Evolutionary conservation across 2,888 invertebrate genomes (phyloP), one percentile per base, ranked within the genome.

Genomic region (Drosophila setosimentum): DNA sequence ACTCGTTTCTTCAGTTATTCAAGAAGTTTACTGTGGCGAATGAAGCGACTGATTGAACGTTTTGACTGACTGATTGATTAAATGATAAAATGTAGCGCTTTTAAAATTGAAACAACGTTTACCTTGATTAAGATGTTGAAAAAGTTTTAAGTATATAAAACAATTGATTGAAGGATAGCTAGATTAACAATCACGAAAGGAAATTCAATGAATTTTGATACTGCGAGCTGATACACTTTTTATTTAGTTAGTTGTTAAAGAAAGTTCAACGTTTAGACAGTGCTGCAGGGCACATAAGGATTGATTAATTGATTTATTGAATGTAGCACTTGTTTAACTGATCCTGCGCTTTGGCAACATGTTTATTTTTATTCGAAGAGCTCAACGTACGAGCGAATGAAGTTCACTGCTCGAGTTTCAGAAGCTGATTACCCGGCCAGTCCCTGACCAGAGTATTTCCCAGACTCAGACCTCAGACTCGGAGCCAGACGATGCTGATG

Each of bases 361-460:
- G 32, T 37, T 29, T 35, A 66, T 30, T 11, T 13, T 24, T 4
- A 55, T 27, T 11, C 2, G 30, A 35, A 49, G 45, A 55, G 51
- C 68, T 71, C 51, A 55, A 55, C 55, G 59, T 37, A 60, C 70
- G 59, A 37, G 10, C 11, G 11, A 54, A 35, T 53, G 53, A 70
- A 76, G 71, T 72, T 70, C 73, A 81, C 75, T 78, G 76, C 0
- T 60, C 63, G 24, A 54, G 35, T 30, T 32, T 60, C 48, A 58
- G 58, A 68, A 72, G 79, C 67, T 74, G 68, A 76, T 73, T 78
- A 76, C 85, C 45, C 66, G 59, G 48, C 27, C 68, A 59, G 71
- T 71, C 53, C 72, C 51, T 35, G 40, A 11, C 53, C 50, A 33
- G 57, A 29, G 57, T 65, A 63, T 53, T 24, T 66, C 55, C 64